Percentiles rank a stretch among this genome's conserved stretches.
phyloP scores from a whole-genome alignment of 2,888 invertebrate genomes.

The Halocaridina rubra region DNA sequence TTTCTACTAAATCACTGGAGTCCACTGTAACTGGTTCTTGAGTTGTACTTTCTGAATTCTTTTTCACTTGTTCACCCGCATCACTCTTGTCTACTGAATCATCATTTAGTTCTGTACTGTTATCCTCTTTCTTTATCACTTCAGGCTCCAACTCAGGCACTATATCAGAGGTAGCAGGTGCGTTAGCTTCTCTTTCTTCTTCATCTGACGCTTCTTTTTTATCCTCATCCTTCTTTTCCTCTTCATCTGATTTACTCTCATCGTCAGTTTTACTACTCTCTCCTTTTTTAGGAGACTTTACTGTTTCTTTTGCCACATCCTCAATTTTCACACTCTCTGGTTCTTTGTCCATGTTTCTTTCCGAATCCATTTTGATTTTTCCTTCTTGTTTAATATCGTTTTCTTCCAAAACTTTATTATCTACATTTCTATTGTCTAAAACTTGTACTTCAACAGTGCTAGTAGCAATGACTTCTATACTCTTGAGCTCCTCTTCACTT shows the following conservation, averaged over 20 bases:
- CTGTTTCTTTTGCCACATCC: neutral
- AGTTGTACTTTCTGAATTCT: neutral
- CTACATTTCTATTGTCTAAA: slow-evolving; percentile 30
- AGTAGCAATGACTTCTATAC: slow-evolving; percentile 23
- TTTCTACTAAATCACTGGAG: neutral
- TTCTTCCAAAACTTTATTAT: slow-evolving; percentile 41
- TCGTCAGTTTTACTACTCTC: slow-evolving; percentile 9
- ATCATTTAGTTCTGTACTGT: neutral
- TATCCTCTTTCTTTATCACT: neutral
- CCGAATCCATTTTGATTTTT: slow-evolving; percentile 20
- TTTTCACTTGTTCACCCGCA: no score
- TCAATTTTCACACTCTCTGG: neutral
- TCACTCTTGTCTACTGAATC: neutral
- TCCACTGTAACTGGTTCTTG: neutral
- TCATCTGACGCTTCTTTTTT: slow-evolving; percentile 52
- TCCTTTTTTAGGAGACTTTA: neutral
- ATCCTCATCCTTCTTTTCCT: slow-evolving; percentile 34
- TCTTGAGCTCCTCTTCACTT: neutral
- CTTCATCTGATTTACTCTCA: slow-evolving; percentile 21
- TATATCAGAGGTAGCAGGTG: neutral
- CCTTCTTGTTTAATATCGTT: slow-evolving; percentile 4
- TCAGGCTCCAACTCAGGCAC: neutral
- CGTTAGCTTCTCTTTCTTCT: slow-evolving; percentile 1
- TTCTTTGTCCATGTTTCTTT: slow-evolving; percentile 19
- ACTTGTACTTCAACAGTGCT: slow-evolving; percentile 30